A percentile compares a stretch with the other conserved stretches of the same genome.
Evolutionary conservation across 2,797 vertebrate genomes (phyloP).

Genomic region (Ptychobarbus kaznakovi): DNA sequence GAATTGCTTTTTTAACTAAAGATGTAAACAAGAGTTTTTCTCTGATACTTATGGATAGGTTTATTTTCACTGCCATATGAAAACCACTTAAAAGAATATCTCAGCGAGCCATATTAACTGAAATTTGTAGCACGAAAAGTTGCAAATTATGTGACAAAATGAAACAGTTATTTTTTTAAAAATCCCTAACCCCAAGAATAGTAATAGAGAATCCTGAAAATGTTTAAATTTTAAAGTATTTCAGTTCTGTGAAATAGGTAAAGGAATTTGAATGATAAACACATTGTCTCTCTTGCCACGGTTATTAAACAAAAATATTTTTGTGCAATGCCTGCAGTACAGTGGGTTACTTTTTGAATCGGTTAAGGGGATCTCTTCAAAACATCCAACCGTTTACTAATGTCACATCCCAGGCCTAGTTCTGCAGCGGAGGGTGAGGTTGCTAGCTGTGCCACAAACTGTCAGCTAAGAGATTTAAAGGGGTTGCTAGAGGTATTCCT

Average conservation of each 20-base stretch:
- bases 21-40: neutral
- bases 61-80: neutral
- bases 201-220: neutral
- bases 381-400: constrained; percentile 6
- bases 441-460: constrained; percentile 9
- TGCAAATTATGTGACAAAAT: neutral
- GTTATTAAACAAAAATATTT: neutral
- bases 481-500: constrained; percentile 53
- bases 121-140: neutral
- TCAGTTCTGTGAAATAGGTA: neutral
- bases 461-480: constrained; percentile 37
- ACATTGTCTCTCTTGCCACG: neutral
- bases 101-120: neutral
- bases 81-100: neutral
- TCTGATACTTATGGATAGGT: neutral
- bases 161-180: neutral
- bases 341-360: neutral
- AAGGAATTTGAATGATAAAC: neutral
- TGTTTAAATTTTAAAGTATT: neutral
- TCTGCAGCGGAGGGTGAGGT: neutral
- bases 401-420: neutral
- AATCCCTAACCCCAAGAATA: neutral
- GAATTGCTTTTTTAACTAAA: no score
- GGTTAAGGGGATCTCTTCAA: neutral
- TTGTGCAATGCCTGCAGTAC: neutral